Evolutionary conservation across 2,797 vertebrate species (phyloP).

Genomic region (Arctocebus calabarensis): DNA sequence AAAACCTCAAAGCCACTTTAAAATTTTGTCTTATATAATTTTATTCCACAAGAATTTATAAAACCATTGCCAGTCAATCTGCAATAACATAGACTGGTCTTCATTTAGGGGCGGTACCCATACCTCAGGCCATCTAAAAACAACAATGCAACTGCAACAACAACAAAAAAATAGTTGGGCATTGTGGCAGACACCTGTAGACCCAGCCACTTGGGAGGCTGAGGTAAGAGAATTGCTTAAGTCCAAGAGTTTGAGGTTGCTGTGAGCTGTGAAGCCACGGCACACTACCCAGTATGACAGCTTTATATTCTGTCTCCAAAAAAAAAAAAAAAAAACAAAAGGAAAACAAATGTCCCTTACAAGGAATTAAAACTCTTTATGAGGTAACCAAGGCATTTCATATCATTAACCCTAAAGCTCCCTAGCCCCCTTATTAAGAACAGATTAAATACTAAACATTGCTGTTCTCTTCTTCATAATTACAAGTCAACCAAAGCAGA

Average conservation of each 20-base stretch:
- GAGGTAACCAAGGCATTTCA: neutral
- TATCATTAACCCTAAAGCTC: neutral
- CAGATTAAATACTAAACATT: neutral
- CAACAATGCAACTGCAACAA: too few species aligned
- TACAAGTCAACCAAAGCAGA: conserved; percentile 9
- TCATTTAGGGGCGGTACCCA: neutral
- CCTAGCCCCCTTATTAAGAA: neutral
- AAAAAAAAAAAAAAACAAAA: neutral
- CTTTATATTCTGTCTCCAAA: too few species aligned
- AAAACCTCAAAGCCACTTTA: neutral
- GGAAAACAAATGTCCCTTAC: neutral
- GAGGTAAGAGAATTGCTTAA: too few species aligned
- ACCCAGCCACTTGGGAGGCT: too few species aligned
- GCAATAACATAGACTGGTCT: neutral
- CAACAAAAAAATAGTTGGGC: too few species aligned
- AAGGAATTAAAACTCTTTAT: neutral
- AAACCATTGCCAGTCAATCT: neutral
- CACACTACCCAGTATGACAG: too few species aligned
- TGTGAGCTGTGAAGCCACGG: too few species aligned
- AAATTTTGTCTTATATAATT: conserved; percentile 18
- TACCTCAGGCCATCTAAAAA: too few species aligned
- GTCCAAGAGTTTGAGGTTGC: too few species aligned
- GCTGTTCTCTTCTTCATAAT: neutral
- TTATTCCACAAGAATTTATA: neutral
- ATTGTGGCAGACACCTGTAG: too few species aligned